A percentile compares a stretch with the other conserved stretches of the same genome.
phyloP scores from a whole-genome alignment of 2,888 invertebrate species.

The Trissolcus japonicus region DNA sequence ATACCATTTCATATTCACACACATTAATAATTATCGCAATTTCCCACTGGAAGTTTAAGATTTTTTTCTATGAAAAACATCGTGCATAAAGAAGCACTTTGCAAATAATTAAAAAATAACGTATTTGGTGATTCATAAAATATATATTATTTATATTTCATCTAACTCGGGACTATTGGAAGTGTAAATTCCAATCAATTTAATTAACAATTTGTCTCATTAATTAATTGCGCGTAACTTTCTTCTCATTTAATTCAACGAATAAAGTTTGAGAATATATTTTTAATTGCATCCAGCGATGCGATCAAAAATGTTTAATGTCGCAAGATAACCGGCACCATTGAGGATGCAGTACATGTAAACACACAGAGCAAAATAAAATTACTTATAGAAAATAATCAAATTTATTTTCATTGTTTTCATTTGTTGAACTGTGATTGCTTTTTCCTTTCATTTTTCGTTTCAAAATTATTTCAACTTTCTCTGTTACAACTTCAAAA shows the following conservation, averaged over 20 bases:
- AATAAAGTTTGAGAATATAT: constrained; percentile 10
- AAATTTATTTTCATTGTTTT: constrained; percentile 22
- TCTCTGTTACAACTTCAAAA: too few relatives aligned
- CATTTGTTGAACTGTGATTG: constrained; percentile 1
- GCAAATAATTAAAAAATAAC: too few relatives aligned
- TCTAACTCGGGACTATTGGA: too few relatives aligned
- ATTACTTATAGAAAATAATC: constrained; percentile 12
- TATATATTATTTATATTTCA: too few relatives aligned
- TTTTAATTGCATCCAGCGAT: constrained; percentile 30
- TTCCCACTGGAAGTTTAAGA: too few relatives aligned
- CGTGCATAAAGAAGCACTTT: too few relatives aligned
- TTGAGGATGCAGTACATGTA: constrained; percentile 17
- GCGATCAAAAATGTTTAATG: constrained; percentile 31
- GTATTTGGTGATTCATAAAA: too few relatives aligned
- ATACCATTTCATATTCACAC: too few relatives aligned
- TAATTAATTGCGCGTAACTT: constrained; percentile 10
- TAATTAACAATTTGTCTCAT: constrained; percentile 2
- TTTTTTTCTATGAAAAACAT: too few relatives aligned
- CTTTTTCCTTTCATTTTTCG: constrained; percentile 1
- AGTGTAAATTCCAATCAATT: too few relatives aligned
- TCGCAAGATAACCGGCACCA: constrained; percentile 18
- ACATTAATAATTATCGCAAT: too few relatives aligned
- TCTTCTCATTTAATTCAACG: constrained; percentile 22
- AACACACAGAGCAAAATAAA: constrained; percentile 6
- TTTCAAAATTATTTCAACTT: neutral